Conservation (phyloP, 1,140 invertebrate genomes). For the Pseudomyrmex dendroicus region DNA sequence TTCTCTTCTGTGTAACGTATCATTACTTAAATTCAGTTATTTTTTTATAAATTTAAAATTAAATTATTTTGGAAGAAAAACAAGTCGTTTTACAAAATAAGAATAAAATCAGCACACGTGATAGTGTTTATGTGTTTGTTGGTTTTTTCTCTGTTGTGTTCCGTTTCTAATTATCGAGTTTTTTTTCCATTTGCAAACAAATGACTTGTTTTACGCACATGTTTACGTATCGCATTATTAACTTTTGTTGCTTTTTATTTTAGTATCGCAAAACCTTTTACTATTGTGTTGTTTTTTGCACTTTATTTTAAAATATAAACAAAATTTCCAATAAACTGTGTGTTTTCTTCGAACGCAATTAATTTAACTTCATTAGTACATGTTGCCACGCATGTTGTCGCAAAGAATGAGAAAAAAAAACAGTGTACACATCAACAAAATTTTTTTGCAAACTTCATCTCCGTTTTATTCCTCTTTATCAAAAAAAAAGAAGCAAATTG, state of each 20-base stretch:
- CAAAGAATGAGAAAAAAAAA: background rate
- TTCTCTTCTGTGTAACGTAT: no score
- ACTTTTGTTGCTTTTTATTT: background rate
- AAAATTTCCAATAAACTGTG: background rate
- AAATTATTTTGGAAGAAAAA: conserved; percentile 6
- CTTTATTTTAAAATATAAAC: background rate
- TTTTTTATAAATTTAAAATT: no score
- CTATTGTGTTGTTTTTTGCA: background rate
- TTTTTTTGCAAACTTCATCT: background rate
- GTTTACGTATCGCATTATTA: conserved; percentile 4
- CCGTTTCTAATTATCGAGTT: conserved; percentile 7
- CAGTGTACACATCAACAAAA: background rate
- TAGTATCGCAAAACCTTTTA: no score
- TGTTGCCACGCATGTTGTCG: background rate
- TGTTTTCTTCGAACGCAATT: background rate
- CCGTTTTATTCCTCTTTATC: background rate
- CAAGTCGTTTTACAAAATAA: background rate
- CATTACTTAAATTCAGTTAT: no score
- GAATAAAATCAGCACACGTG: background rate
- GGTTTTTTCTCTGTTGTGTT: background rate
- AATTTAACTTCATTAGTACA: background rate
- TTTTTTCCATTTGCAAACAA: background rate
- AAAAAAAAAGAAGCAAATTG: background rate
- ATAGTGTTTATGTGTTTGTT: background rate
- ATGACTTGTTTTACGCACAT: background rate